These are phyloP conservation scores for Hydrotaea cyrtoneurina DNA, from an alignment of 2,888 invertebrate species.

Conservation along the genomic window DNA sequence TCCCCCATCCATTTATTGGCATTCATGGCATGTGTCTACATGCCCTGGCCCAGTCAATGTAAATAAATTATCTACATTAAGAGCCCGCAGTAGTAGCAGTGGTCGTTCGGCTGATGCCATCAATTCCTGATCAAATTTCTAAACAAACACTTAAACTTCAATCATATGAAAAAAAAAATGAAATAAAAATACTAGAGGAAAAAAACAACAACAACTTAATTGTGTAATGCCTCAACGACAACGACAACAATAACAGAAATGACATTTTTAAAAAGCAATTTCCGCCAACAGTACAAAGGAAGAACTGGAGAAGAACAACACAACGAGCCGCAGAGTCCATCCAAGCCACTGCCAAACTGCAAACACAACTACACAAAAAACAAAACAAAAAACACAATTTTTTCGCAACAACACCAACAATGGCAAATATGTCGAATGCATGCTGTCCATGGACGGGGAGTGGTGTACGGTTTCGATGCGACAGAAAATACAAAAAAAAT, in stretches of 20 bases:
- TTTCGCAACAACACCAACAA: neutral
- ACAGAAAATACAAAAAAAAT: neutral
- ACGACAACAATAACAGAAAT: constrained; percentile 11
- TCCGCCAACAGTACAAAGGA: neutral
- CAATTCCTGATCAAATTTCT: constrained; percentile 31
- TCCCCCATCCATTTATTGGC: too few relatives aligned
- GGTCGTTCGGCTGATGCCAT: neutral
- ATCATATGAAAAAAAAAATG: neutral
- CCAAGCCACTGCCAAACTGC: constrained; percentile 5
- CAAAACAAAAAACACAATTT: neutral
- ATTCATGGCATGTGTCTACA: too few relatives aligned
- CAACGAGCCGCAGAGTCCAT: neutral
- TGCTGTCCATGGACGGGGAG: neutral
- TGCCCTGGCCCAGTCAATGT: neutral
- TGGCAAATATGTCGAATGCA: neutral
- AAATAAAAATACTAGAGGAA: too few relatives aligned
- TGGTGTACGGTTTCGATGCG: neutral
- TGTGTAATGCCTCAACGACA: neutral
- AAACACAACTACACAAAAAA: neutral
- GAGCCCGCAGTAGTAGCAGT: too few relatives aligned
- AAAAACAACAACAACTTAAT: too few relatives aligned
- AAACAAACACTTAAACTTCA: constrained; percentile 19
- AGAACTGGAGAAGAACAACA: neutral
- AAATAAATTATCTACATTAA: constrained; percentile 1
- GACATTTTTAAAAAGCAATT: constrained; percentile 38